Evolutionary conservation across 2,888 invertebrate species (phyloP).

Genomic region (Eupeodes luniger): DNA sequence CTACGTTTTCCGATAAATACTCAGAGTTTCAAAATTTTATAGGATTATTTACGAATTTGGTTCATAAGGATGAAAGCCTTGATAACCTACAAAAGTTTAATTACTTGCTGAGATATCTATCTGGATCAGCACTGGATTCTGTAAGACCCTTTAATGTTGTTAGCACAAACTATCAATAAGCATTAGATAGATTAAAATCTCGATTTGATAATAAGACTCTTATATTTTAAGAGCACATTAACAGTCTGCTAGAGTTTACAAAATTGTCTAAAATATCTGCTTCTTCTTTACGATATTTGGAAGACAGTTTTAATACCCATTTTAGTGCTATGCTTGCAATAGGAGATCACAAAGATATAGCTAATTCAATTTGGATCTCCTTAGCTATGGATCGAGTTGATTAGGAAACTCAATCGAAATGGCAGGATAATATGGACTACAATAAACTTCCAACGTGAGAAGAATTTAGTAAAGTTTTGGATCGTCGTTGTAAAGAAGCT

Average conservation of each 20-base stretch:
- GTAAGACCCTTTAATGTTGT: constrained; percentile 9
- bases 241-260: constrained; percentile 19
- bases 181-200: neutral
- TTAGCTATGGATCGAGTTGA: constrained; percentile 32
- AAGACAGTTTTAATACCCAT: constrained; percentile 38
- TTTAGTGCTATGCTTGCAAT: constrained; percentile 14
- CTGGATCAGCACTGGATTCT: constrained; percentile 1
- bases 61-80: constrained; percentile 62
- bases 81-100: constrained; percentile 48
- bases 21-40: constrained; percentile 67
- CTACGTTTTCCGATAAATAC: constrained; percentile 68
- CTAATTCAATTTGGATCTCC: constrained; percentile 12
- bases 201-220: neutral
- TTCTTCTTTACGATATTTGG: neutral
- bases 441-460: neutral
- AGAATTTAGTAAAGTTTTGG: neutral
- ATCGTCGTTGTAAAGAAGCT: constrained; percentile 8
- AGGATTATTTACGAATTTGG: constrained; percentile 63
- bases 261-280: constrained; percentile 20
- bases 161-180: constrained; percentile 13
- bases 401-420: neutral
- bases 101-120: constrained; percentile 26
- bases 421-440: neutral
- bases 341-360: constrained; percentile 32
- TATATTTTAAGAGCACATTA: constrained; percentile 16